Percentiles rank a stretch among this genome's conserved stretches.
These are phyloP conservation scores for Pseudorectes ferrugineus DNA, from an alignment of 2,113 vertebrate genomes.

Conservation along the genomic window DNA sequence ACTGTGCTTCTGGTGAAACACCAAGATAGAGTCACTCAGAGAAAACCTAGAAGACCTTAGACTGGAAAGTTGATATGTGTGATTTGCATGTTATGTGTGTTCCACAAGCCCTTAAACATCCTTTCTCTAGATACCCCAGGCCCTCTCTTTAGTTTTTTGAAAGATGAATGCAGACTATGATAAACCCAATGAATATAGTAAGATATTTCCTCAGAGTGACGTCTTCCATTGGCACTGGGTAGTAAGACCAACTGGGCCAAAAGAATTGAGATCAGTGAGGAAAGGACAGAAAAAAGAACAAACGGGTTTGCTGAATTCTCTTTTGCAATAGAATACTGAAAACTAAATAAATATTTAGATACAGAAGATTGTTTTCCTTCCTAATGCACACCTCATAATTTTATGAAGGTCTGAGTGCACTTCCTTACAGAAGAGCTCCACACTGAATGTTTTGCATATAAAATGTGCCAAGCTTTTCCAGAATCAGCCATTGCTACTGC, in stretches of 20 bases:
- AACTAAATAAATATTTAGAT: background rate
- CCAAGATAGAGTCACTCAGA: background rate
- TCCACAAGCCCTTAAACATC: background rate
- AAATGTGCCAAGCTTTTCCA: background rate
- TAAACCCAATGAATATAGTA: background rate
- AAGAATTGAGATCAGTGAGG: background rate
- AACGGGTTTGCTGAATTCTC: background rate
- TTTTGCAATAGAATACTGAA: background rate
- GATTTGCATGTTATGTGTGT: background rate
- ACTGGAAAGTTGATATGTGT: background rate
- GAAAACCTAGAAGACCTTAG: background rate
- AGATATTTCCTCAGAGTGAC: background rate
- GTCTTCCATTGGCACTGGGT: background rate
- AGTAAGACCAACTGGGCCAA: background rate
- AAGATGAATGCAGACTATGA: background rate
- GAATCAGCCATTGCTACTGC: background rate
- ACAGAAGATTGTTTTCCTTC: background rate
- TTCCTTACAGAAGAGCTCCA: background rate
- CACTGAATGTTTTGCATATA: background rate
- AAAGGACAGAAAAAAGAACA: background rate
- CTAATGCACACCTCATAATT: background rate
- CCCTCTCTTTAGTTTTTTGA: background rate
- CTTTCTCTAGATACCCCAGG: background rate
- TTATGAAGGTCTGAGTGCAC: background rate
- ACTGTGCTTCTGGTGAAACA: background rate